Evolutionary conservation across 2,888 invertebrate genomes (phyloP).

Genomic region (Psylliodes chrysocephalus): DNA sequence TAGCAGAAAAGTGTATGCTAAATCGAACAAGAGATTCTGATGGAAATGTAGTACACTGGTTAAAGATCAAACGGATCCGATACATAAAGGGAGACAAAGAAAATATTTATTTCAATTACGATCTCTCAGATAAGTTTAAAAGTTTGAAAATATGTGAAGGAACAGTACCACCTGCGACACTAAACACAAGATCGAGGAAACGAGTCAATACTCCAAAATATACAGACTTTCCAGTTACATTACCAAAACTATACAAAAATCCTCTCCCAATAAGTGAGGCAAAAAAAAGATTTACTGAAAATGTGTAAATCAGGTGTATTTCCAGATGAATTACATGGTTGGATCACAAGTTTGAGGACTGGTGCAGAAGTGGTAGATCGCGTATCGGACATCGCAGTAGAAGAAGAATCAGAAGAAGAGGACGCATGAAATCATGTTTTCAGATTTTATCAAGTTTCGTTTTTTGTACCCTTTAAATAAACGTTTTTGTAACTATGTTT

Average conservation of each 20-base stretch:
- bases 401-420: not conserved
- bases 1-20: not conserved
- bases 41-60: not conserved
- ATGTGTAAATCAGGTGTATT: not conserved
- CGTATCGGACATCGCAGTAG: not conserved
- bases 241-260: not conserved
- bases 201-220: not conserved
- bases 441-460: too few species aligned
- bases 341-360: not conserved
- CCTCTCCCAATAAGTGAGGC: not conserved
- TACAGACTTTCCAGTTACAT: not conserved
- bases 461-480: too few species aligned
- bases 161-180: not conserved
- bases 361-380: not conserved
- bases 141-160: not conserved
- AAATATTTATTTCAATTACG: not conserved
- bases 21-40: not conserved
- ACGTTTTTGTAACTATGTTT: too few species aligned
- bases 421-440: too few species aligned
- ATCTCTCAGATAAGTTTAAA: not conserved
- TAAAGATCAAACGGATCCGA: not conserved
- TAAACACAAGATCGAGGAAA: not conserved
- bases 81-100: not conserved
- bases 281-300: not conserved
- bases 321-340: not conserved